These are phyloP conservation scores for Addax nasomaculatus DNA, from an alignment of 2,113 vertebrate species.

Conservation along the genomic window DNA sequence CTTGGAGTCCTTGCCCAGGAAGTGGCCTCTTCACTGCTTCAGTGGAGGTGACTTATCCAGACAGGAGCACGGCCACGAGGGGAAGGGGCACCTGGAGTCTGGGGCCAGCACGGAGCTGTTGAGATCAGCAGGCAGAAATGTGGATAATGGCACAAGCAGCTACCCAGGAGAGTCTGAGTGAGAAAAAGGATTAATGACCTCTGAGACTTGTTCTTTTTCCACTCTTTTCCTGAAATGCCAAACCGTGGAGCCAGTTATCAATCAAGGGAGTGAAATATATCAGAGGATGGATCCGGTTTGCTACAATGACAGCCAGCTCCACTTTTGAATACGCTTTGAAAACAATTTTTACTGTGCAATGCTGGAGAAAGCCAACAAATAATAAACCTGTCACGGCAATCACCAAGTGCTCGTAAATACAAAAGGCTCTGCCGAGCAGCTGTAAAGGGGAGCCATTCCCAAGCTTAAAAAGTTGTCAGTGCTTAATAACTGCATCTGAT, in stretches of 20 bases:
- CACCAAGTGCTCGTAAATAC: conserved; percentile 81
- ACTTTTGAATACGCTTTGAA: conserved; percentile 80
- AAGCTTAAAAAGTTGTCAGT: conserved; percentile 70
- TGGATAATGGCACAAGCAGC: conserved; percentile 66
- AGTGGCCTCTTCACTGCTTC: too few relatives aligned
- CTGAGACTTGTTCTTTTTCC: conserved; percentile 63
- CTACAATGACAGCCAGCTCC: conserved; percentile 78
- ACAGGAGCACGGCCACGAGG: not conserved
- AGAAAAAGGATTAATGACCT: conserved; percentile 78
- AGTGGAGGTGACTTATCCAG: not conserved
- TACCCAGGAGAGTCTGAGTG: conserved; percentile 62
- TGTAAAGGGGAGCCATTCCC: conserved; percentile 69
- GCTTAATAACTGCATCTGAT: conserved; percentile 76
- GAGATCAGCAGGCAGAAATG: conserved; percentile 73
- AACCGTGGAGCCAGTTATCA: conserved; percentile 77
- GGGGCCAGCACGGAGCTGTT: conserved; percentile 37
- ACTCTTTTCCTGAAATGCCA: conserved; percentile 76
- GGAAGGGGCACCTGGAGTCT: conserved; percentile 40
- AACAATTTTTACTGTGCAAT: conserved; percentile 85
- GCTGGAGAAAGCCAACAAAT: conserved; percentile 86
- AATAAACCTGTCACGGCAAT: conserved; percentile 83
- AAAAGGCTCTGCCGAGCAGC: conserved; percentile 66
- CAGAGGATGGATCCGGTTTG: conserved; percentile 77
- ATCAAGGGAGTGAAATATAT: conserved; percentile 80
- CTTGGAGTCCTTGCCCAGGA: not conserved